Evolutionary conservation across 2,888 invertebrate genomes (phyloP).

Genomic region (Eupithecia centaureata): DNA sequence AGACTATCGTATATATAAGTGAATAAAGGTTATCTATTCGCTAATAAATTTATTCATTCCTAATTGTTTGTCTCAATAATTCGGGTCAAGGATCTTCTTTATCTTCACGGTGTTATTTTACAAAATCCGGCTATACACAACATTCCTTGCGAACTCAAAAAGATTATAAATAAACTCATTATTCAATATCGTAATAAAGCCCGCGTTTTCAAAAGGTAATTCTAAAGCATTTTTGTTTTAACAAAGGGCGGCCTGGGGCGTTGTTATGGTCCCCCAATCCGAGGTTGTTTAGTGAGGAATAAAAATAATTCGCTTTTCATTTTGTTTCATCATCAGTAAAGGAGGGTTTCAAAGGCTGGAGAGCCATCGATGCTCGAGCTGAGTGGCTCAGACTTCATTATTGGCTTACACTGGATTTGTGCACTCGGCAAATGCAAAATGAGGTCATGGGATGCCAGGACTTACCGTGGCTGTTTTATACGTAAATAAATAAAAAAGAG

Average conservation of each 20-base stretch:
- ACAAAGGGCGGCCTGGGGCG: constrained; percentile 61
- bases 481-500: too few species aligned
- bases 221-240: constrained; percentile 62
- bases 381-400: constrained; percentile 77
- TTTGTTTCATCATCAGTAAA: constrained; percentile 73
- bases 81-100: background rate
- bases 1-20: too few species aligned
- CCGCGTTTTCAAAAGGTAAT: constrained; percentile 56
- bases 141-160: constrained; percentile 21
- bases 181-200: constrained; percentile 39
- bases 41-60: background rate
- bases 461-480: constrained; percentile 39
- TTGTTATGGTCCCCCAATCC: constrained; percentile 57
- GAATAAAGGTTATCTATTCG: too few species aligned
- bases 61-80: background rate
- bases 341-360: constrained; percentile 70
- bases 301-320: constrained; percentile 76
- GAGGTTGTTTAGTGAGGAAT: constrained; percentile 65
- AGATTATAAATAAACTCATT: constrained; percentile 41
- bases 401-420: constrained; percentile 71
- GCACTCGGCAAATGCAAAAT: constrained; percentile 68
- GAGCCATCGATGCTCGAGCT: constrained; percentile 72
- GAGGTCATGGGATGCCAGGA: constrained; percentile 60
- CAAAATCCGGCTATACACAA: constrained; percentile 6
- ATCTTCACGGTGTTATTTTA: constrained; percentile 3